Conservation (phyloP, 2,113 vertebrate genomes). For the Cygnus buccinator region DNA sequence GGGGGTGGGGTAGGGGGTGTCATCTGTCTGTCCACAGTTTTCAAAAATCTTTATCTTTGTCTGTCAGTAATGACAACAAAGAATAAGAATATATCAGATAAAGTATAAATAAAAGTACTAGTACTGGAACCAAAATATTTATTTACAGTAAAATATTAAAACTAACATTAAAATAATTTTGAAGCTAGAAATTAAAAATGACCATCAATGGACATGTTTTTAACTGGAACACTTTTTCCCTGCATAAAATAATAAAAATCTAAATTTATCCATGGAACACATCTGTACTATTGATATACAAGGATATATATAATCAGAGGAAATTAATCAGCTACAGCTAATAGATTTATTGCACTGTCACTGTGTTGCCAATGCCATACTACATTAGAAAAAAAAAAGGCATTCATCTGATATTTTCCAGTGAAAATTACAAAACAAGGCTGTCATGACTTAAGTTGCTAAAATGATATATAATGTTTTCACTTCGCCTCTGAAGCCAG, state of each 20-base stretch:
- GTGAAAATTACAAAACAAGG: background rate
- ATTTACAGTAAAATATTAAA: background rate
- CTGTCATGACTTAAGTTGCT: background rate
- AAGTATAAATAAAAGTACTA: background rate
- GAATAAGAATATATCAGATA: background rate
- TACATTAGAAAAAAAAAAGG: background rate
- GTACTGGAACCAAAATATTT: background rate
- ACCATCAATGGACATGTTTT: background rate
- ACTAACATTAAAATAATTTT: background rate
- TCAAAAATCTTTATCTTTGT: background rate
- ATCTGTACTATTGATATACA: background rate
- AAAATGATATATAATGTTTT: background rate
- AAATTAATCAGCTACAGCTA: background rate
- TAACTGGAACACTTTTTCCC: background rate
- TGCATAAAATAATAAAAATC: background rate
- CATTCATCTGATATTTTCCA: background rate
- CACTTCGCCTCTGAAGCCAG: background rate
- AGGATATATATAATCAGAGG: background rate
- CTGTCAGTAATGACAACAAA: background rate
- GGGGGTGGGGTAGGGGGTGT: accelerated
- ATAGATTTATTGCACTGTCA: background rate
- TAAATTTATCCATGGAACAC: background rate
- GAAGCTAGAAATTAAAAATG: background rate
- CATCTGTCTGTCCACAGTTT: background rate
- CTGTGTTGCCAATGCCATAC: background rate